A percentile compares a stretch with the other conserved stretches of the same genome.
Conservation (phyloP, 1,140 invertebrate genomes). For the Listronotus bonariensis region DNA sequence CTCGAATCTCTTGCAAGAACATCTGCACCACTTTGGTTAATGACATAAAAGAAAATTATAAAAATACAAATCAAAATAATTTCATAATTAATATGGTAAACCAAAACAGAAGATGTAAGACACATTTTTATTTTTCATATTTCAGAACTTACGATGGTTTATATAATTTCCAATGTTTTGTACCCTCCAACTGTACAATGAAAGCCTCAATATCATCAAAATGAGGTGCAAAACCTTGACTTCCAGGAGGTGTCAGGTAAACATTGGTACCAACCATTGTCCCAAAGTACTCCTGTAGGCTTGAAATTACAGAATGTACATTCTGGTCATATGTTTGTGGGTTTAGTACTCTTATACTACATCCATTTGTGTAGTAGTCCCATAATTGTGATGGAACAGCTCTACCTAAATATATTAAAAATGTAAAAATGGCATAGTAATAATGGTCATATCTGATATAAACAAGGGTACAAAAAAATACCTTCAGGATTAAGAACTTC, state of each 20-base stretch:
- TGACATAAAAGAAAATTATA: background rate
- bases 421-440: background rate
- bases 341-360: conserved; percentile 90
- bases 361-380: conserved; percentile 90
- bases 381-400: conserved; percentile 79
- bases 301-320: conserved; percentile 68
- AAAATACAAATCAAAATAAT: conserved; percentile 5
- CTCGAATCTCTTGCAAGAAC: conserved; percentile 81
- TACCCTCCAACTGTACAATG: conserved; percentile 93
- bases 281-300: conserved; percentile 91
- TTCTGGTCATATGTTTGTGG: conserved; percentile 84
- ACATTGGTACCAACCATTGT: conserved; percentile 93
- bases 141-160: conserved; percentile 67
- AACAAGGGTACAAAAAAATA: conserved; percentile 48
- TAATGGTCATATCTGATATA: background rate
- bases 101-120: too few relatives aligned
- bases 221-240: conserved; percentile 97
- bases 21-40: conserved; percentile 57
- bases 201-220: conserved; percentile 99
- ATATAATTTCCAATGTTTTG: conserved; percentile 93
- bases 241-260: conserved; percentile 93
- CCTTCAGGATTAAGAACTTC: conserved; percentile 86
- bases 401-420: conserved; percentile 45
- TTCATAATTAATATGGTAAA: too few relatives aligned
- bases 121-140: too few relatives aligned